Evolutionary conservation across 2,888 invertebrate genomes (phyloP), one percentile per base, ranked within the genome.

Genomic region (Drosophila colorata): DNA sequence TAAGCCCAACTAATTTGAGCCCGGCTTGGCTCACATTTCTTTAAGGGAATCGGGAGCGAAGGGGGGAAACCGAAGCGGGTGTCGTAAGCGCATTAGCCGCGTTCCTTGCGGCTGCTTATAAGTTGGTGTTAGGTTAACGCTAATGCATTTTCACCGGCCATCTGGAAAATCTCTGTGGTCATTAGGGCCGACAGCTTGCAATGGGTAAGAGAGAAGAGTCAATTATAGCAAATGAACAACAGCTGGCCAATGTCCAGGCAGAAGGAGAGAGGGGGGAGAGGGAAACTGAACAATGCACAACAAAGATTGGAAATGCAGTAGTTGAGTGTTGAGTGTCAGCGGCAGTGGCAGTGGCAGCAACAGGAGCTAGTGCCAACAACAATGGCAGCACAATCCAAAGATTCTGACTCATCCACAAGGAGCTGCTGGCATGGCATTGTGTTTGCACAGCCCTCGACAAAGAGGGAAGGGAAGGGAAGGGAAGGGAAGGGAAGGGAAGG

Each of bases 111-210:
- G 48, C 58, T 38, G 48, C 40, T 46, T 69, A 53, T 33, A 44
- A 43, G 43, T 59, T 69, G 71, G 71, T 38, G 33, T 65, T 48
- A 23, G 70, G 63, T 61, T 77, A 80, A 69, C 49, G 85, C 60
- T 78, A 78, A 75, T 79, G 75, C 79, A 75, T 78, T 78, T 75
- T 69, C 64, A 56, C 64, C 61, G 69, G 28, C 74, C 88, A 83
- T 87, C 87, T 88, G 87, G 87, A 69, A 71, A 82, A 88, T 70
- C 80, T 82, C 72, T 65, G 59, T 55, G 82, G 80, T 82, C 76
- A 88, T 82, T 82, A 80, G 76, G 88, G 87, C 69, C 63, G 48
- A 58, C 49, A 52, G 33, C 47, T 48, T 25, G 23, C 60, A 61
- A 48, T 38, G 31, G 53, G 23, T n/a, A 16, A 8, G 57, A 48